Conservation (phyloP, 2,797 vertebrate species). For the Protonibea diacanthus region DNA sequence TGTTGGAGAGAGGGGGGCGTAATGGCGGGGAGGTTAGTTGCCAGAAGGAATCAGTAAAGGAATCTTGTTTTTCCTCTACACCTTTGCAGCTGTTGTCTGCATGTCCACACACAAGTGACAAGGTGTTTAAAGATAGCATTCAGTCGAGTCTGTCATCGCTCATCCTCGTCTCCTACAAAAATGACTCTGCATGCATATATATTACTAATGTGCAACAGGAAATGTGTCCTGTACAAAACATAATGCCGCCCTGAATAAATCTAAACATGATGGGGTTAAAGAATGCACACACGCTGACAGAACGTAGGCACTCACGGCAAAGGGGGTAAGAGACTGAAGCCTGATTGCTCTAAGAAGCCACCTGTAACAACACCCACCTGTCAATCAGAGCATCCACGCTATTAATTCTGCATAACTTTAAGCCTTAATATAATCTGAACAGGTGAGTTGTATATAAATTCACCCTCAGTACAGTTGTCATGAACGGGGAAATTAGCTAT, state of each 20-base stretch:
- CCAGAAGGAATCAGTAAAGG: constrained; percentile 21
- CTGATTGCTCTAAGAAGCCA: no score
- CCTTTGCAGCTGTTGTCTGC: constrained; percentile 64
- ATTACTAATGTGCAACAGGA: no score
- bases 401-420: no score
- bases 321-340: background rate
- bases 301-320: background rate
- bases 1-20: no score
- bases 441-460: no score
- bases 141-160: background rate
- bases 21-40: background rate
- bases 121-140: constrained; percentile 41
- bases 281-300: background rate
- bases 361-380: no score
- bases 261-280: background rate
- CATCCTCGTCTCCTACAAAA: background rate
- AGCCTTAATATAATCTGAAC: no score
- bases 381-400: no score
- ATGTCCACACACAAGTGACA: constrained; percentile 30
- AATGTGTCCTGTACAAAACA: background rate
- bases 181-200: no score
- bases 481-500: no score
- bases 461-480: no score
- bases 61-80: constrained; percentile 41
- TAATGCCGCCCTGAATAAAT: background rate